Conservation (phyloP, 2,888 invertebrate species). For the Tiliacea citrago region DNA sequence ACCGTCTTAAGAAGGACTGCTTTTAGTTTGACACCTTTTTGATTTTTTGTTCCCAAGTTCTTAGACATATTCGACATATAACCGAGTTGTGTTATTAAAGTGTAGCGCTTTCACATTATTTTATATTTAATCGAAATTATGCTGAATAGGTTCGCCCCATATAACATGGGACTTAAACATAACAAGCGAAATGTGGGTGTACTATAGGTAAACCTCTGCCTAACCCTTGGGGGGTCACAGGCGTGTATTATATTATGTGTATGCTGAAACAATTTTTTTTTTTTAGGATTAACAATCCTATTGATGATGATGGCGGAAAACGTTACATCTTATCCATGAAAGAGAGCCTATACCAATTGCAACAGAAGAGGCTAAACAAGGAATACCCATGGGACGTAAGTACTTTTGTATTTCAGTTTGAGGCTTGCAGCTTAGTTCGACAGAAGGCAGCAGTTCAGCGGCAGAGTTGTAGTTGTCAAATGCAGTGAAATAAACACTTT, state of each 20-base stretch:
- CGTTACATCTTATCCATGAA: slow-evolving; percentile 80
- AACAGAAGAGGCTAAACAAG: slow-evolving; percentile 86
- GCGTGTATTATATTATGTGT: not conserved
- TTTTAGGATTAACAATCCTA: slow-evolving; percentile 82
- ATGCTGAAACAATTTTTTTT: not conserved
- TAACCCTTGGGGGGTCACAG: not conserved
- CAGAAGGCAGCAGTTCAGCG: too few species aligned
- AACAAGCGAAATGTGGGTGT: not conserved
- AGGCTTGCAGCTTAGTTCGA: not conserved
- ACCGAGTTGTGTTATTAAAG: not conserved
- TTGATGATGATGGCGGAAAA: slow-evolving; percentile 71
- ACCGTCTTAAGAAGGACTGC: not conserved
- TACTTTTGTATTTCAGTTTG: slow-evolving; percentile 49
- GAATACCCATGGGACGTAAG: slow-evolving; percentile 88
- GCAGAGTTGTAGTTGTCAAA: too few species aligned
- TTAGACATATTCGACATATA: not conserved
- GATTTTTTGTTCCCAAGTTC: not conserved
- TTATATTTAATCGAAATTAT: not conserved
- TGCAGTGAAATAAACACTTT: not conserved
- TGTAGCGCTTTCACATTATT: not conserved
- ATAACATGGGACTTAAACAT: not conserved
- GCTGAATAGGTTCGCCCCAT: not conserved
- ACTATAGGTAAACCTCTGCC: not conserved
- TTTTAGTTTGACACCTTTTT: not conserved
- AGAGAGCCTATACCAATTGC: slow-evolving; percentile 81